Base-by-base conservation (phyloP, 1,140 invertebrate genomes). In the Steinernema feltiae region DNA sequence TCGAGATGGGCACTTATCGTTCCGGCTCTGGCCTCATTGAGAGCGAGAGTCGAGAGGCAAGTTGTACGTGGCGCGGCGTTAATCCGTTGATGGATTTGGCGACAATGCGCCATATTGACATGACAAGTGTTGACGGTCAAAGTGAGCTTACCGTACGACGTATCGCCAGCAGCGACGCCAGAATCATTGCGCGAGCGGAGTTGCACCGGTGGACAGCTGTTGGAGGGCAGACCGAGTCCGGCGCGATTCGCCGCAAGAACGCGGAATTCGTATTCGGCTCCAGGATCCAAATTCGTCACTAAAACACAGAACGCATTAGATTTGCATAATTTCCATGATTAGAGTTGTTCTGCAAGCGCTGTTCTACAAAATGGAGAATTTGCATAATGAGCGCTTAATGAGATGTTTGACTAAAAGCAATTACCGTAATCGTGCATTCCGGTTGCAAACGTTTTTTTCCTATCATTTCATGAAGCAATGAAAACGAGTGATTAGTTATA, bases 191-290 rank as follows among this genome's bases (percentile, higher is more conserved):
- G 46, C 41, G 72, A 41, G n/a, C 32, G 74, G 48, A 84, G 73
- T 32, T 77, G 74, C 72, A 84, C 78, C 32, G 84, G 85, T 31
- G 79, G 48, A 24, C 78, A 78, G 41, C 74, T 73, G n/a, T 72
- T 73, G 15, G 84, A 85, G 1, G 84, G 79, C 18, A 79, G 69
- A 27, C 85, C 85, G 75, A 85, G 85, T 3, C 85, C 85, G 69
- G 79, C 73, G 41, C 74, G 69, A 72, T 85, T 82, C 48, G 83
- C 84, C 15, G 84, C 84, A 30, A 81, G 73, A 15, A 86, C 85
- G 17, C 84, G 80, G 69, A 85, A 85, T 74, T 82, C 82, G 24
- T 86, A 82, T 53, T 83, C 75, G n/a, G 76, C 70, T 27, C 69
- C 24, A 21, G 85, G 76, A 46, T 82, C 84, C 48, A 85, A 75